phyloP scores from a whole-genome alignment of 2,113 vertebrate genomes.

The Poicephalus gulielmi region DNA sequence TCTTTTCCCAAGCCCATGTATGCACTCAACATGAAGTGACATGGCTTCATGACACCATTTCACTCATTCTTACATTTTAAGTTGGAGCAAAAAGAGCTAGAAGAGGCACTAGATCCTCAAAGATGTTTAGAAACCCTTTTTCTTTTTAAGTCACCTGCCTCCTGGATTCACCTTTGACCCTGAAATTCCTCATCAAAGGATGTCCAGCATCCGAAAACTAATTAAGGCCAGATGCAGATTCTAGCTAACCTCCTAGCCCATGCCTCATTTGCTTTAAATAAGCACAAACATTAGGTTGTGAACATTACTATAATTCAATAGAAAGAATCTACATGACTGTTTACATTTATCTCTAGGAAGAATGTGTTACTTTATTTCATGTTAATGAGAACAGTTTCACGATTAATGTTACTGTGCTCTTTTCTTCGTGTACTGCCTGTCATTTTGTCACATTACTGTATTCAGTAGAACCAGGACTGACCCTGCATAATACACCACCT shows the following conservation, averaged over 20 bases:
- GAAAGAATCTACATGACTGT: accelerated
- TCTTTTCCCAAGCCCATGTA: background rate
- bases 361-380: background rate
- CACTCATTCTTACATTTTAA: background rate
- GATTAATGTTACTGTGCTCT: background rate
- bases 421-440: background rate
- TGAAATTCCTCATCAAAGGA: background rate
- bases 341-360: background rate
- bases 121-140: background rate
- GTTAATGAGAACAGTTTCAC: background rate
- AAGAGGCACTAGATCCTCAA: background rate
- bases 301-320: background rate
- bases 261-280: background rate
- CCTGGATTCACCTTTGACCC: background rate
- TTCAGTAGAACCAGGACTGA: background rate
- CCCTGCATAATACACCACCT: background rate
- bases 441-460: background rate
- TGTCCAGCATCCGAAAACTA: background rate
- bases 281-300: background rate
- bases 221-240: background rate
- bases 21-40: background rate
- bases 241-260: background rate
- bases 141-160: background rate
- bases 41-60: background rate
- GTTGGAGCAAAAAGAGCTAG: background rate